Percentiles rank a stretch among this genome's conserved stretches.
phyloP scores from a whole-genome alignment of 2,888 invertebrate species.

The Cephus nigrinus region DNA sequence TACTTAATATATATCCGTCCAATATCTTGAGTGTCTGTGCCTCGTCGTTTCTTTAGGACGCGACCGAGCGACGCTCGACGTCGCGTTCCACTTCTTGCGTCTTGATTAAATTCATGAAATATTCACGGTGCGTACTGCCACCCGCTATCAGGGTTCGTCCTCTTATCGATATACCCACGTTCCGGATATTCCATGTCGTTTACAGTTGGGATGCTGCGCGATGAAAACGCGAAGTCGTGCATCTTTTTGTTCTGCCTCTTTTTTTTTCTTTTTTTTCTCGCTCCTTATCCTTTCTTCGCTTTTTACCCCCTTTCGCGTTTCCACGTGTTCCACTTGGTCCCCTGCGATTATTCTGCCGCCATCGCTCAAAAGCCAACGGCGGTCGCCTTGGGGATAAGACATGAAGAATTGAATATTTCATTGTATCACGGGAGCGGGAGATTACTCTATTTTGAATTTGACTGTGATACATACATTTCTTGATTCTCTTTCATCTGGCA shows the following conservation, averaged over 20 bases:
- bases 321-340: not conserved
- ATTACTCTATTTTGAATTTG: not conserved
- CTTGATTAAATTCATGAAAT: conserved; percentile 35
- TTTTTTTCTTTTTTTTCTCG: not conserved
- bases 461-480: not conserved
- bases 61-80: conserved; percentile 7
- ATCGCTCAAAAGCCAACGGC: not conserved
- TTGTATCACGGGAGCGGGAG: not conserved
- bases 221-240: not conserved
- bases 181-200: not conserved
- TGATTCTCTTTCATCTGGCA: not conserved
- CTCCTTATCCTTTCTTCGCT: not conserved
- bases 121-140: conserved; percentile 14
- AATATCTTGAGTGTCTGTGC: not conserved
- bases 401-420: not conserved
- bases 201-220: not conserved
- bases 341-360: not conserved
- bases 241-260: not conserved
- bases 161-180: not conserved
- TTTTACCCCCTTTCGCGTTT: not conserved
- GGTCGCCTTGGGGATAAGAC: not conserved
- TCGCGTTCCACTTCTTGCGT: conserved; percentile 1
- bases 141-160: not conserved
- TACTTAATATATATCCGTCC: not conserved
- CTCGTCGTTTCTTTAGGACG: not conserved